phyloP scores from a whole-genome alignment of 35 echinoderm and acorn worm genomes.

The Diadema setosum region DNA sequence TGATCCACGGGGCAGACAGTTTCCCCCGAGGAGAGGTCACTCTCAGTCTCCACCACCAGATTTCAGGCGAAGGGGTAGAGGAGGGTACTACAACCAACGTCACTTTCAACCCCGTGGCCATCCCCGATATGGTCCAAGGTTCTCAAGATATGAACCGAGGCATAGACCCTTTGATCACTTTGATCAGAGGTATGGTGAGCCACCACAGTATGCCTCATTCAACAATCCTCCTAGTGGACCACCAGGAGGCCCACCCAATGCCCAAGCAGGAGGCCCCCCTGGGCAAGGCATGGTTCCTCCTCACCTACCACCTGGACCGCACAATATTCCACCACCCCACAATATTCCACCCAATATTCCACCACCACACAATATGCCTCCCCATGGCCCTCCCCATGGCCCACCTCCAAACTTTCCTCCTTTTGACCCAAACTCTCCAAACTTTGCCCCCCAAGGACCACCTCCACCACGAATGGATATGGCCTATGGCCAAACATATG shows the following conservation, averaged over 20 bases:
- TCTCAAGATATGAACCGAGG: not conserved
- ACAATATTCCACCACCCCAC: not conserved
- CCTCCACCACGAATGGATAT: not conserved
- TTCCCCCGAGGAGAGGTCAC: not conserved
- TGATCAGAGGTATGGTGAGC: not conserved
- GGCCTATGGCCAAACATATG: not conserved
- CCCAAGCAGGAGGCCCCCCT: not conserved
- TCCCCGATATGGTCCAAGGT: constrained; percentile 26
- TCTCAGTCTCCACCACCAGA: constrained; percentile 22
- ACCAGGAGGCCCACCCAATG: not conserved
- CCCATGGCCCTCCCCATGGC: not conserved
- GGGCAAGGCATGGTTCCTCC: not conserved
- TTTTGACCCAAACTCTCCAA: not conserved
- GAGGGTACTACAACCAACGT: not conserved
- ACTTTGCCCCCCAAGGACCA: constrained; percentile 21
- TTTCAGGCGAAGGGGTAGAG: not conserved
- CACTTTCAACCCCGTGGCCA: not conserved
- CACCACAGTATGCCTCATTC: not conserved
- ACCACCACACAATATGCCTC: not conserved
- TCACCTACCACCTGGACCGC: not conserved
- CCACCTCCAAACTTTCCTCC: constrained; percentile 24
- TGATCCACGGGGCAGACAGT: constrained; percentile 4
- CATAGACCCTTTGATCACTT: not conserved
- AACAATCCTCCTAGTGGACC: not conserved
- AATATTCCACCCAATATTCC: not conserved